These are phyloP conservation scores for Tolmerus cingulatus DNA, from an alignment of 2,888 invertebrate genomes.

Conservation along the genomic window DNA sequence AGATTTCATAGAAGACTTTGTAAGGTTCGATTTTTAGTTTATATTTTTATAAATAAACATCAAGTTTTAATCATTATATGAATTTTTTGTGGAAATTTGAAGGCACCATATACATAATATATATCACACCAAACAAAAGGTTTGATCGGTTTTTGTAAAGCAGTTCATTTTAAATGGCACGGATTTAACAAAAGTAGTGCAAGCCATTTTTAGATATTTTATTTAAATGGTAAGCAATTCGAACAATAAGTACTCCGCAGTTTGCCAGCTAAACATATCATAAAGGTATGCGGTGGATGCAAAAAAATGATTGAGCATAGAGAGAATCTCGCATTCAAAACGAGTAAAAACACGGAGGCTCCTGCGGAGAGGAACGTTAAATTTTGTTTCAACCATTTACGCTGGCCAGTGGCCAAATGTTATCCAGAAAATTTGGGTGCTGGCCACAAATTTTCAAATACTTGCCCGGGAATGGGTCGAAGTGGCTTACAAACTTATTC, in stretches of 20 bases:
- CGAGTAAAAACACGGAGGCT: not conserved
- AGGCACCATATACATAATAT: too few relatives aligned
- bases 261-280: not conserved
- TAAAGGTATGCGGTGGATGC: not conserved
- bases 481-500: constrained; percentile 27
- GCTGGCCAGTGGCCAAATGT: constrained; percentile 3
- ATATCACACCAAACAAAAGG: too few relatives aligned
- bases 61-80: too few relatives aligned
- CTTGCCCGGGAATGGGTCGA: constrained; percentile 15
- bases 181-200: not conserved
- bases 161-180: too few relatives aligned
- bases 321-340: not conserved
- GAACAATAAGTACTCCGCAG: not conserved
- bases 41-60: too few relatives aligned
- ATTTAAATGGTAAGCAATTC: not conserved
- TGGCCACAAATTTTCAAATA: constrained; percentile 25
- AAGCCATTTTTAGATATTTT: not conserved
- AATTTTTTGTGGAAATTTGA: too few relatives aligned
- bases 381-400: constrained; percentile 17
- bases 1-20: too few relatives aligned
- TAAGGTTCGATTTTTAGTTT: too few relatives aligned
- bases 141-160: too few relatives aligned
- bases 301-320: not conserved
- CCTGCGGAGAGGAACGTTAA: not conserved
- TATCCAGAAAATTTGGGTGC: constrained; percentile 1